Conservation (phyloP, 2,797 vertebrate genomes). For the Anabacerthia variegaticeps region DNA sequence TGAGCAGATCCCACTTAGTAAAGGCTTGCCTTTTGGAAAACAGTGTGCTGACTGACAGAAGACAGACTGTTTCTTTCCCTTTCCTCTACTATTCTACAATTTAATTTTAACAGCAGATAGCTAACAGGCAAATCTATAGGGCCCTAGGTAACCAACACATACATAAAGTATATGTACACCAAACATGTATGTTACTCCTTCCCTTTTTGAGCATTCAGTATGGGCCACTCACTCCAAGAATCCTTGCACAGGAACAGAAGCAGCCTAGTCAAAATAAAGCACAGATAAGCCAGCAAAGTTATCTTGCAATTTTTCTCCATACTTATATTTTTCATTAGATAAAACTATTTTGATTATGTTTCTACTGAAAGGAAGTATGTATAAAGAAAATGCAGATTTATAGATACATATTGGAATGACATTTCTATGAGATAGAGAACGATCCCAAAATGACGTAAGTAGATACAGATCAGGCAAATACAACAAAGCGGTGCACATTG, state of each 20-base stretch:
- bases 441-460: background rate
- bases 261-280: background rate
- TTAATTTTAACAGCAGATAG: background rate
- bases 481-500: background rate
- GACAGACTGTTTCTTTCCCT: background rate
- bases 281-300: background rate
- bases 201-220: background rate
- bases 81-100: background rate
- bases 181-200: background rate
- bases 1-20: background rate
- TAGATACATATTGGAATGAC: background rate
- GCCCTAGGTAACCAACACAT: background rate
- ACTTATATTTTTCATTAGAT: background rate
- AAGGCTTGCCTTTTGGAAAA: background rate
- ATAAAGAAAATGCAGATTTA: background rate
- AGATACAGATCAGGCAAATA: background rate
- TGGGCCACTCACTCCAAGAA: background rate
- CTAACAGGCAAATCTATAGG: background rate
- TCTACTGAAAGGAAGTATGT: background rate
- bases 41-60: background rate
- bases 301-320: background rate
- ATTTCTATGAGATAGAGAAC: background rate
- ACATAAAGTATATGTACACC: rapidly evolving
- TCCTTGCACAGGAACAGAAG: background rate
- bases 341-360: background rate